Evolutionary conservation across 2,797 vertebrate genomes (phyloP).

Genomic region (Bovichtus variegatus): DNA sequence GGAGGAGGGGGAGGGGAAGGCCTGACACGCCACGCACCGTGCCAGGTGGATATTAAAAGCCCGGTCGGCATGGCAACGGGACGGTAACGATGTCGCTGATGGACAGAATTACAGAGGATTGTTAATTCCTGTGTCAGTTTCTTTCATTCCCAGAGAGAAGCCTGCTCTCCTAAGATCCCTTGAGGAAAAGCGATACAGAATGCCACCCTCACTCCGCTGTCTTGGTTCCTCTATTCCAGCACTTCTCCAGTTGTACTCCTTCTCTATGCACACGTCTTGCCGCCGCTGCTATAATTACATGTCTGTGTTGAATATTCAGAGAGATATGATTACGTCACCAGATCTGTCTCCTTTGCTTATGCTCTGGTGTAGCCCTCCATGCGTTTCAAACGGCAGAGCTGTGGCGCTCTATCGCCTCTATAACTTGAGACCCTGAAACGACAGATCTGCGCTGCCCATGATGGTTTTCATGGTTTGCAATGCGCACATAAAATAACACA

Average conservation of each 20-base stretch:
- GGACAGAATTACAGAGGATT: slow-evolving; percentile 66
- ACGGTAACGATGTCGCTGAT: slow-evolving; percentile 67
- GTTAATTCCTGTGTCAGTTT: slow-evolving; percentile 58
- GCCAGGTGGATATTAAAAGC: slow-evolving; percentile 46
- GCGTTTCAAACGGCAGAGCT: slow-evolving; percentile 48
- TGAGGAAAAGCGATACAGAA: slow-evolving; percentile 42
- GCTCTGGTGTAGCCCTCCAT: slow-evolving; percentile 42
- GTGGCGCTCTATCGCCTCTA: slow-evolving; percentile 6
- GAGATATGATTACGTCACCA: slow-evolving; percentile 55
- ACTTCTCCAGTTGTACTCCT: slow-evolving; percentile 43
- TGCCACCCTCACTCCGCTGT: slow-evolving; percentile 19
- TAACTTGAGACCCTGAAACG: slow-evolving; percentile 45
- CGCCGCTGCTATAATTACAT: slow-evolving; percentile 72
- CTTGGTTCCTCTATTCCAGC: slow-evolving; percentile 31
- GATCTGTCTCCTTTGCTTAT: slow-evolving; percentile 64
- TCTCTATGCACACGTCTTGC: slow-evolving; percentile 66
- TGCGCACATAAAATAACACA: slow-evolving; percentile 18
- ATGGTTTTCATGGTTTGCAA: slow-evolving; percentile 24
- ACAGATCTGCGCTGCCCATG: slow-evolving; percentile 22
- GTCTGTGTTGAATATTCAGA: slow-evolving; percentile 72
- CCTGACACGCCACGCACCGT: slow-evolving; percentile 5
- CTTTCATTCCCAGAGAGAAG: slow-evolving; percentile 48
- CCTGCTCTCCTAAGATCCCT: slow-evolving; percentile 38
- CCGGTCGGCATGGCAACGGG: slow-evolving; percentile 65
- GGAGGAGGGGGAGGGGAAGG: slow-evolving; percentile 1